Base-by-base conservation (phyloP, 2,797 vertebrate genomes). In the Melopsittacus undulatus region DNA sequence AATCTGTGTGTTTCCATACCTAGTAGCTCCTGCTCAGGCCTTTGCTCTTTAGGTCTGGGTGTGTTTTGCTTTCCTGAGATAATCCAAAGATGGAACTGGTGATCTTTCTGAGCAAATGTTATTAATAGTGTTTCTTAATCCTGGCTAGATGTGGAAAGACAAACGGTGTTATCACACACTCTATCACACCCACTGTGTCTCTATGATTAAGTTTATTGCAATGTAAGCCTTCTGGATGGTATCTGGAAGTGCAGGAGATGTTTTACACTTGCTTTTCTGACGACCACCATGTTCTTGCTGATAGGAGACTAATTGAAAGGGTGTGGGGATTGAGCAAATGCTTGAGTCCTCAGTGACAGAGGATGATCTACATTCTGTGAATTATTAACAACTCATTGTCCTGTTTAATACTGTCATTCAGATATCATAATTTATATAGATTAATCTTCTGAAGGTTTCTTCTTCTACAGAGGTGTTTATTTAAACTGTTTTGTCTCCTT, bases 401-500 rank as follows among this genome's bases (percentile, higher is more conserved):
- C 32, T 61, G 13, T 30, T 30, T 26, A 79, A 9, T 46, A 26
- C 40, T 49, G 3, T 43, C 27, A n/a, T 32, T 79, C 63, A 67
- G 51, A 9, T 72, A 66, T n/a, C 23, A 1, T 43, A 56, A 70
- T 10, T 70, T 34, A 42, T 0, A 14, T 1, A 61, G 32, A 34
- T 80, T 61, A 29, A n/a, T 57, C 42, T 79, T 51, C 52, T 83
- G 73, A 52, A 85, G 36, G 30, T 75, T 89, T 81, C 30, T 74
- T 73, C 46, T 48, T 56, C 18, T 1, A n/a, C 3, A 2, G 36
- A 62, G 11, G 11, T 79, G 51, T 76, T 81, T 46, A 66, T 38
- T 51, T 73, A 90, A 96, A 72, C 32, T 90, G 1, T 51, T 94
- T 95, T 73, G 66, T 86, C 70, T 74, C 49, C 69, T 64, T 96